Evolutionary conservation across 2,113 vertebrate species (phyloP).

Genomic region (Odontophorus gujanensis): DNA sequence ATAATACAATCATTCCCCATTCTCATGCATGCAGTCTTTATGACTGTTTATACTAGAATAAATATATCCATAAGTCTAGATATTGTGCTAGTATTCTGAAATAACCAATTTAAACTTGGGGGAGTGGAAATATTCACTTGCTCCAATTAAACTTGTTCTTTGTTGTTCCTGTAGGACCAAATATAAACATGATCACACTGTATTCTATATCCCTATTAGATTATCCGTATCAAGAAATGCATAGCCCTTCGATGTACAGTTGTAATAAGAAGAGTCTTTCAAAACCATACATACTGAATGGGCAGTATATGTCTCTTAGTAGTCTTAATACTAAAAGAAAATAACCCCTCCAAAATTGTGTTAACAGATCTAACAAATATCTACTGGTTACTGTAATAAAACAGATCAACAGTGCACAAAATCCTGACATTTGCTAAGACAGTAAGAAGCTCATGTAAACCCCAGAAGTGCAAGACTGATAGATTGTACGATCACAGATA

Average conservation of each 20-base stretch:
- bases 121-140: neutral
- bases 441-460: slow-evolving; percentile 13
- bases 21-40: neutral
- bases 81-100: neutral
- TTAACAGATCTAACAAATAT: neutral
- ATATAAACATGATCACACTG: neutral
- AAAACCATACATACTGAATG: neutral
- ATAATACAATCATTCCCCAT: neutral
- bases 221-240: neutral
- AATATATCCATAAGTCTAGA: neutral
- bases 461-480: slow-evolving; percentile 4
- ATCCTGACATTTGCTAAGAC: slow-evolving; percentile 30
- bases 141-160: neutral
- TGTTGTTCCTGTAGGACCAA: neutral
- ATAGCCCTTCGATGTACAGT: neutral
- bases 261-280: neutral
- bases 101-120: neutral
- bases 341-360: neutral
- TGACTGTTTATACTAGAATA: neutral
- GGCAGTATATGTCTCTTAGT: neutral
- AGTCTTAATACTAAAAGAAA: neutral
- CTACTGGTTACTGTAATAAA: neutral
- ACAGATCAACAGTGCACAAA: neutral
- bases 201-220: neutral
- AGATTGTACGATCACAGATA: neutral